These are phyloP conservation scores for Cuculus canorus DNA, from an alignment of 2,797 vertebrate genomes.

Conservation along the genomic window DNA sequence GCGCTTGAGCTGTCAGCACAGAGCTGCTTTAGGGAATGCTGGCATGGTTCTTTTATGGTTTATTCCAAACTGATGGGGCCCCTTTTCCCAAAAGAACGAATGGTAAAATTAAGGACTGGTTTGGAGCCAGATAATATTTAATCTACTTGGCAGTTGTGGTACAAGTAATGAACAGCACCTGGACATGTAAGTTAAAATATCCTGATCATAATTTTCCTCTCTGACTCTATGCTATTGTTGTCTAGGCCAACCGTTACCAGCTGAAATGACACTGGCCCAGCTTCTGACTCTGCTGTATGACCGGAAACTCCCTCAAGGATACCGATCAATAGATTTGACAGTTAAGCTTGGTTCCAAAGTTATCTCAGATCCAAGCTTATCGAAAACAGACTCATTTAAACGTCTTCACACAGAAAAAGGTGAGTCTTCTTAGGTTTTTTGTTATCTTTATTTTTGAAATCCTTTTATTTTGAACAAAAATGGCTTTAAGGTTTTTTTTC, in stretches of 20 bases:
- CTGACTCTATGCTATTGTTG: slow-evolving; percentile 27
- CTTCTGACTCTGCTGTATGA: slow-evolving; percentile 94
- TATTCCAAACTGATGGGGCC: background rate
- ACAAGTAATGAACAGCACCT: background rate
- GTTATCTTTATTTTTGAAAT: background rate
- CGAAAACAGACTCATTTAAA: slow-evolving; percentile 99
- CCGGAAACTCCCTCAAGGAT: slow-evolving; percentile 95
- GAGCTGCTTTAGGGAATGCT: background rate
- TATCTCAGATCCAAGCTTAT: slow-evolving; percentile 94
- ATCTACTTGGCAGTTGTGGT: background rate
- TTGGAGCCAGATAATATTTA: background rate
- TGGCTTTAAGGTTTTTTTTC: background rate
- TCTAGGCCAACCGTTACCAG: slow-evolving; percentile 92
- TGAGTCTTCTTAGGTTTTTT: slow-evolving; percentile 52
- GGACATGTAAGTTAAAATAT: background rate
- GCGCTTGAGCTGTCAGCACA: background rate
- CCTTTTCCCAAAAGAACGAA: background rate
- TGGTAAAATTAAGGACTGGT: background rate
- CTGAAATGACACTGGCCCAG: slow-evolving; percentile 98
- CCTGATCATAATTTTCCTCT: background rate
- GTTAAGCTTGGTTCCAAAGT: slow-evolving; percentile 98
- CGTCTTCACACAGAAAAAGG: slow-evolving; percentile 98
- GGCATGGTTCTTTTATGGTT: background rate
- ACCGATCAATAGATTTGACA: slow-evolving; percentile 94
- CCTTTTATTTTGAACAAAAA: background rate